Evolutionary conservation across 1,140 invertebrate species (phyloP).

Genomic region (Neuroterus valhalla): DNA sequence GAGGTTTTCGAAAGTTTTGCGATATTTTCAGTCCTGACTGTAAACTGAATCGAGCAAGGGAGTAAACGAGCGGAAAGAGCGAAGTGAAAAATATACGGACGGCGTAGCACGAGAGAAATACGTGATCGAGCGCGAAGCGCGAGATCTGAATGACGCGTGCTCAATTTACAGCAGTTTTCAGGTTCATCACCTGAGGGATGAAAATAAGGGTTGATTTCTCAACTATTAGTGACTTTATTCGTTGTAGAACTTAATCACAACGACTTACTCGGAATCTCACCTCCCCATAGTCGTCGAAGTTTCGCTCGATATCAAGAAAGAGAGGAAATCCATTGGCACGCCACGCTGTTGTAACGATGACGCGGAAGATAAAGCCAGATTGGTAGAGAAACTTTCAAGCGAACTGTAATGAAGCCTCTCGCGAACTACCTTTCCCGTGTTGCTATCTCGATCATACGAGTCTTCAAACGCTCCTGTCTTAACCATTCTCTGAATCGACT

Average conservation of each 20-base stretch:
- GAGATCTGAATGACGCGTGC: too few species aligned
- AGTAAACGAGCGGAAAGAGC: too few species aligned
- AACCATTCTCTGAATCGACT: slow-evolving; percentile 8
- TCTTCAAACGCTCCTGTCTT: slow-evolving; percentile 31
- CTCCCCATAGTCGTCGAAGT: slow-evolving; percentile 60
- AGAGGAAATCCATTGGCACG: slow-evolving; percentile 64
- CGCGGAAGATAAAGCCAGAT: slow-evolving; percentile 70
- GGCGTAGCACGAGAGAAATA: too few species aligned
- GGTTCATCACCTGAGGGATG: background rate
- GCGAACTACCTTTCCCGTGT: slow-evolving; percentile 59
- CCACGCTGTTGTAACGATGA: slow-evolving; percentile 68
- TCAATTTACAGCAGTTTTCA: background rate
- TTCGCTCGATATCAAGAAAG: slow-evolving; percentile 61
- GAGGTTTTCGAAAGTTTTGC: too few species aligned
- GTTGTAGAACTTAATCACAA: slow-evolving; percentile 57
- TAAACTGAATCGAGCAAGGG: too few species aligned
- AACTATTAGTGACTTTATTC: slow-evolving; percentile 49
- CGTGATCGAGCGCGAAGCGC: too few species aligned
- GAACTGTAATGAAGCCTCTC: slow-evolving; percentile 67
- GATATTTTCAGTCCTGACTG: too few species aligned
- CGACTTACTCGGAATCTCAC: slow-evolving; percentile 53
- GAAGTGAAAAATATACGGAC: too few species aligned
- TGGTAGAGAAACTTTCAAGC: slow-evolving; percentile 63
- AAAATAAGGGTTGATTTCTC: background rate
- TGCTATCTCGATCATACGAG: slow-evolving; percentile 61